A percentile compares a stretch with the other conserved stretches of the same genome.
Evolutionary conservation across 2,797 vertebrate species (phyloP).

Genomic region (Eulemur albifrons): DNA sequence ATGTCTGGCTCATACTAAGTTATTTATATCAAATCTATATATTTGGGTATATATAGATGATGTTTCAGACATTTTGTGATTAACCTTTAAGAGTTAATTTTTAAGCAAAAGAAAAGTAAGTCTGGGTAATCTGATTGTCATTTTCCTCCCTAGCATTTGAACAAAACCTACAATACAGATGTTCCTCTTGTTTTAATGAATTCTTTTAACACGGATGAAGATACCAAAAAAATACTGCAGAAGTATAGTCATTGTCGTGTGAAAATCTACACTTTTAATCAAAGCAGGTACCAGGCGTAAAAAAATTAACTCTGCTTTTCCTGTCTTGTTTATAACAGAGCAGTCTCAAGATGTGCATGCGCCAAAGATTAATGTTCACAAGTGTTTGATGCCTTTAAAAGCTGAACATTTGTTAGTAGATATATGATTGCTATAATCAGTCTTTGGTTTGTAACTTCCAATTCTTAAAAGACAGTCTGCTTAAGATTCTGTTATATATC

Average conservation of each 20-base stretch:
- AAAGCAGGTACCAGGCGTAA: constrained; percentile 90
- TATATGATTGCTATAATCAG: not conserved
- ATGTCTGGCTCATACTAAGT: not conserved
- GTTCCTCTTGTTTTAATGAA: constrained; percentile 92
- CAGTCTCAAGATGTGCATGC: not conserved
- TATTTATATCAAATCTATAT: not conserved
- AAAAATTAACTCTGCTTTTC: not conserved
- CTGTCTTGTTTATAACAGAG: not conserved
- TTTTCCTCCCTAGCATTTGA: constrained; percentile 90
- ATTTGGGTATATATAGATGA: not conserved
- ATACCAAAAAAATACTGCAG: constrained; percentile 94
- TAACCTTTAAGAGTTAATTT: constrained; percentile 18
- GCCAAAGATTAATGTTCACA: not conserved
- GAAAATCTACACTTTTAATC: constrained; percentile 97
- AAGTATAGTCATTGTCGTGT: constrained; percentile 94
- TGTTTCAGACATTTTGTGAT: not conserved
- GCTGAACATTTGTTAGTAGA: not conserved
- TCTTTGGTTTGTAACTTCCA: not conserved
- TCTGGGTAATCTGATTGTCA: constrained; percentile 57
- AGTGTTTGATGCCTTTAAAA: constrained; percentile 7
- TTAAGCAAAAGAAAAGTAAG: constrained; percentile 36
- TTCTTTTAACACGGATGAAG: constrained; percentile 94
- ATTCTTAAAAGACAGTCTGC: constrained; percentile 13
- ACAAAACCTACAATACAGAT: constrained; percentile 92
- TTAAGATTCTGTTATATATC: not conserved